Conservation (phyloP, 2,113 vertebrate genomes). For the Illadopsis cleaveri region DNA sequence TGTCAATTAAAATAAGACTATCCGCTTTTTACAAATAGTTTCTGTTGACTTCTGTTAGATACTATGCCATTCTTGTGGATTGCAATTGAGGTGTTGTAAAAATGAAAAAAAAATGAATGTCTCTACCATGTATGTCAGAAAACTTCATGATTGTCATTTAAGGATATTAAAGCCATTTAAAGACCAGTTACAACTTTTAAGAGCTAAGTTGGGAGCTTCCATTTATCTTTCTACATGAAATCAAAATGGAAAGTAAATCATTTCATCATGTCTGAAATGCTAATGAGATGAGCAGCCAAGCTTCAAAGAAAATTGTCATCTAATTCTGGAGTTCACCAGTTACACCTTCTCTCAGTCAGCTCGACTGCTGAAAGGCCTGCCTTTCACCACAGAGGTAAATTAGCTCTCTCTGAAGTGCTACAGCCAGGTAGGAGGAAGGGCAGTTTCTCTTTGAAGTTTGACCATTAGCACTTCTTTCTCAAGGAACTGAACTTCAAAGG, state of each 20-base stretch:
- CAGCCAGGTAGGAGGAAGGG: constrained; percentile 23
- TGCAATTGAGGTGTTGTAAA: neutral
- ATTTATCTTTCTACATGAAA: neutral
- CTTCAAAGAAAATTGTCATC: constrained; percentile 54
- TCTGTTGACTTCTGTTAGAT: neutral
- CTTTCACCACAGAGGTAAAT: constrained; percentile 46
- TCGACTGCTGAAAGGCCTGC: neutral
- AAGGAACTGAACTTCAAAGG: constrained; percentile 42
- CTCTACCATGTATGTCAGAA: neutral
- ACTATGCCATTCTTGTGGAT: neutral
- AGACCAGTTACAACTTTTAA: neutral
- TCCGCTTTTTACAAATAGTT: neutral
- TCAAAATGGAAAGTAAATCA: neutral
- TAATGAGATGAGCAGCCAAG: constrained; percentile 9
- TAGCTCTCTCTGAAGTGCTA: constrained; percentile 43
- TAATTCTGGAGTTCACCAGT: constrained; percentile 32
- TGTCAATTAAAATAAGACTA: neutral
- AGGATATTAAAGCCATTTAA: neutral
- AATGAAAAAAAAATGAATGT: neutral
- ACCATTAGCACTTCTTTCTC: constrained; percentile 27
- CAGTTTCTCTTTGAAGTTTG: constrained; percentile 60
- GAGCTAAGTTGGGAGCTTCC: neutral
- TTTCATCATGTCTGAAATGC: constrained; percentile 34
- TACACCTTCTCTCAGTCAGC: neutral
- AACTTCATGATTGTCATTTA: neutral